phyloP scores from a whole-genome alignment of 2,888 invertebrate genomes.

The Tachystola acroxantha region DNA sequence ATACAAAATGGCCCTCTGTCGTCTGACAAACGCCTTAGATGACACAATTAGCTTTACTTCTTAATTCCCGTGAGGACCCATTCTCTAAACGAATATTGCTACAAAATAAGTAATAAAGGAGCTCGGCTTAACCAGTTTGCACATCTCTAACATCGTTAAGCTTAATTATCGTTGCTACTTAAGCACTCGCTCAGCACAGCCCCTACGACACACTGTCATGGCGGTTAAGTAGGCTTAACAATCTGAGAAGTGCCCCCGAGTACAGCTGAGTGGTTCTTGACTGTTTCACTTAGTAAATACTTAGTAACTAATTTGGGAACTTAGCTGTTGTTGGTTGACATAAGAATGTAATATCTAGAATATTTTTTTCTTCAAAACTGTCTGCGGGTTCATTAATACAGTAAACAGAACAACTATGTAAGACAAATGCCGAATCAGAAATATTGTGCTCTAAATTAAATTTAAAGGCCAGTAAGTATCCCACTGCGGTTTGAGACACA shows the following conservation, averaged over 20 bases:
- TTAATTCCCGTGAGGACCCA: slow-evolving; percentile 49
- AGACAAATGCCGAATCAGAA: no score
- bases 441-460: no score
- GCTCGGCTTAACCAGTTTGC: slow-evolving; percentile 59
- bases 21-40: slow-evolving; percentile 10
- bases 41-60: slow-evolving; percentile 54
- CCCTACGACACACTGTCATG: slow-evolving; percentile 26
- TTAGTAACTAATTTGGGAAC: background rate
- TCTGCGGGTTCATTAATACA: no score
- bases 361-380: no score
- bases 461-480: no score
- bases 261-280: background rate
- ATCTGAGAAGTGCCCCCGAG: slow-evolving; percentile 2
- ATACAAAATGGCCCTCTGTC: background rate
- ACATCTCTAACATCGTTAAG: slow-evolving; percentile 60
- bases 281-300: background rate
- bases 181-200: slow-evolving; percentile 35
- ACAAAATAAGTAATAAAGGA: slow-evolving; percentile 63
- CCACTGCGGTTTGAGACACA: no score
- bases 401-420: no score
- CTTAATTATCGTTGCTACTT: slow-evolving; percentile 68
- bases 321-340: background rate
- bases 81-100: slow-evolving; percentile 58
- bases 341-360: no score
- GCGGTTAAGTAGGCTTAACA: slow-evolving; percentile 5